Evolutionary conservation across 2,113 vertebrate genomes (phyloP).

Genomic region (Noturus placidus): DNA sequence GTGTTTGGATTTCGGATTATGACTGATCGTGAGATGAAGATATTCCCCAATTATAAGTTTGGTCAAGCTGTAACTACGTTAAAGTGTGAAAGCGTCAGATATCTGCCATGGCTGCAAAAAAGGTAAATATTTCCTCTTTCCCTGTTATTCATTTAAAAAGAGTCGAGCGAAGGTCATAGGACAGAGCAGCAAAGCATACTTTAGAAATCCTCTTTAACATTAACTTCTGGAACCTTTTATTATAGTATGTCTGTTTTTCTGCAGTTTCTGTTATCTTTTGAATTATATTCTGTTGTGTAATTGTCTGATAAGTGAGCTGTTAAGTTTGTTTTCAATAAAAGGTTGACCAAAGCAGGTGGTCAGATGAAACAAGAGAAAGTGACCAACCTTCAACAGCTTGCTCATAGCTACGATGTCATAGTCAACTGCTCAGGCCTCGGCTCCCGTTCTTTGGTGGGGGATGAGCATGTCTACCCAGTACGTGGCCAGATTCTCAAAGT

Average conservation of each 20-base stretch:
- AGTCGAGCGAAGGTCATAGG: neutral
- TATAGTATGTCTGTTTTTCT: neutral
- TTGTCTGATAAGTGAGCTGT: neutral
- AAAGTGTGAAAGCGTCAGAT: constrained; percentile 84
- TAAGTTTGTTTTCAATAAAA: constrained; percentile 49
- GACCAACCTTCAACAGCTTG: constrained; percentile 77
- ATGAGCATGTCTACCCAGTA: constrained; percentile 71
- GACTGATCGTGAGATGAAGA: constrained; percentile 77
- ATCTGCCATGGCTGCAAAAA: constrained; percentile 87
- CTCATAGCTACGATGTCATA: constrained; percentile 73
- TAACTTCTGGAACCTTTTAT: neutral
- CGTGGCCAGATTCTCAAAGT: constrained; percentile 86
- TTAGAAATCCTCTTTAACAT: neutral
- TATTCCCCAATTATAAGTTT: constrained; percentile 79
- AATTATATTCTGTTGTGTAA: neutral
- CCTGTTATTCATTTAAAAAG: neutral
- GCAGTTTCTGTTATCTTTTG: neutral
- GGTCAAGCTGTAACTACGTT: constrained; percentile 88
- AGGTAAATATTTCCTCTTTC: constrained; percentile 69
- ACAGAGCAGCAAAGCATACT: neutral
- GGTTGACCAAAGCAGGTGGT: constrained; percentile 76
- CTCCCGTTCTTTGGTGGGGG: constrained; percentile 73
- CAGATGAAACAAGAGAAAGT: constrained; percentile 71
- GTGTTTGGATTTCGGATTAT: constrained; percentile 86
- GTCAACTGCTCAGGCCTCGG: constrained; percentile 89